phyloP scores from a whole-genome alignment of 2,888 invertebrate genomes.

The Azorinus chamasolen region DNA sequence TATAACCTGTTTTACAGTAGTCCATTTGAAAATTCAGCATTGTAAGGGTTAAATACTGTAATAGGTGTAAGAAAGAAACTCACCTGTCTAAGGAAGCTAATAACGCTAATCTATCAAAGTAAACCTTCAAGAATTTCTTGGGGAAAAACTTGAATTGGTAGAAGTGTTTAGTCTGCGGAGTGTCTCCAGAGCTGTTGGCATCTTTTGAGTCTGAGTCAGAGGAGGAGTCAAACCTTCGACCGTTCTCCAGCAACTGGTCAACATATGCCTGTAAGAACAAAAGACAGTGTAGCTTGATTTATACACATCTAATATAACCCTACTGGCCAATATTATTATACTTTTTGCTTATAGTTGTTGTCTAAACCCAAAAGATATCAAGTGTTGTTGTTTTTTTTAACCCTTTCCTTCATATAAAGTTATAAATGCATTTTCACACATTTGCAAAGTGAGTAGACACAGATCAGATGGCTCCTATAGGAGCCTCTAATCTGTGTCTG shows the following conservation, averaged over 20 bases:
- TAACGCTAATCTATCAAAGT: slow-evolving; percentile 96
- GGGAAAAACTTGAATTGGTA: slow-evolving; percentile 93
- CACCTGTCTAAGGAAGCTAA: slow-evolving; percentile 95
- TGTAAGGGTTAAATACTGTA: not conserved
- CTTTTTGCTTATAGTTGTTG: too few species aligned
- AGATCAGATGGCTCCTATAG: too few species aligned
- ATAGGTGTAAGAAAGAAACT: slow-evolving; percentile 14
- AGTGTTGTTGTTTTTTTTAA: too few species aligned
- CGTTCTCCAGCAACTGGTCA: slow-evolving; percentile 72
- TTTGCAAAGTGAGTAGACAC: too few species aligned
- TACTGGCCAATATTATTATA: too few species aligned
- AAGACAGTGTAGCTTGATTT: too few species aligned
- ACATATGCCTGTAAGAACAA: slow-evolving; percentile 73
- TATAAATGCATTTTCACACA: too few species aligned
- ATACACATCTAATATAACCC: not conserved
- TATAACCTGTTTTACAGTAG: too few species aligned
- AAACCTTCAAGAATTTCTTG: slow-evolving; percentile 90
- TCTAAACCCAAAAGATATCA: too few species aligned
- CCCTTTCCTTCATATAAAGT: too few species aligned
- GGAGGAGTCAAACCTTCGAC: slow-evolving; percentile 62
- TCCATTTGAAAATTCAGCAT: too few species aligned
- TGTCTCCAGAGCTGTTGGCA: slow-evolving; percentile 75
- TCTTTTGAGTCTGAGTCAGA: slow-evolving; percentile 79
- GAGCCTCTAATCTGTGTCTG: too few species aligned
- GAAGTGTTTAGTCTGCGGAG: slow-evolving; percentile 88